A percentile compares a stretch with the other conserved stretches of the same genome.
Conservation (phyloP, 2,797 vertebrate species). For the Onychomys leucogaster region DNA sequence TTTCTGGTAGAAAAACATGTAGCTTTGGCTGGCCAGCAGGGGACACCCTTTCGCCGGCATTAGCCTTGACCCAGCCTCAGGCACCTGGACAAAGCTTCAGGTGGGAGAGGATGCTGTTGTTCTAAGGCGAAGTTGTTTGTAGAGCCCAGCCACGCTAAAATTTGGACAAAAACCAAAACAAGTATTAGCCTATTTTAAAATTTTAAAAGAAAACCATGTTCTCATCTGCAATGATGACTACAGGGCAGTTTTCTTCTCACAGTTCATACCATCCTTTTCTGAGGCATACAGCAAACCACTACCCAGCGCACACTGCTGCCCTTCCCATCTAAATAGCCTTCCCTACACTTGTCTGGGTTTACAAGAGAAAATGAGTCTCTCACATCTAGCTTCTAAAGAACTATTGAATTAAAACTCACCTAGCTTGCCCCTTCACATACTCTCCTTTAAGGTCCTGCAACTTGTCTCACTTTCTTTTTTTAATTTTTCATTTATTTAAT, state of each 20-base stretch:
- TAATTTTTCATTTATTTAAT: background rate
- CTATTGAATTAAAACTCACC: background rate
- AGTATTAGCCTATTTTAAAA: background rate
- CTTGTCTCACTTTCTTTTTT: background rate
- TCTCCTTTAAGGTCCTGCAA: background rate
- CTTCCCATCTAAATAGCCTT: background rate
- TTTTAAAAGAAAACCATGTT: conserved; percentile 47
- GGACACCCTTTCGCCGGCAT: conserved; percentile 58
- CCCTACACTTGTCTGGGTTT: background rate
- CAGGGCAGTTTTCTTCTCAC: background rate
- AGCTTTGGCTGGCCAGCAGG: conserved; percentile 60
- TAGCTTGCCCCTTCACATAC: background rate
- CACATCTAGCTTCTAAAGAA: conserved; percentile 2
- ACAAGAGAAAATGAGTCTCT: background rate
- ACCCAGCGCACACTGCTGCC: background rate
- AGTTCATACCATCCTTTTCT: background rate
- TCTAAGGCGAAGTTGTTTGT: background rate
- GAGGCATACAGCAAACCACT: background rate
- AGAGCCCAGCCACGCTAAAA: background rate
- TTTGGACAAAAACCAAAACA: background rate
- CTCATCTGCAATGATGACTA: background rate
- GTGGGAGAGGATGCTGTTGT: background rate
- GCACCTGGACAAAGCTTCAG: background rate
- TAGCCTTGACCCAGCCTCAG: conserved; percentile 19
- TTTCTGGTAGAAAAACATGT: conserved; percentile 8